Evolutionary conservation across 2,888 invertebrate species (phyloP).

Genomic region (Lithodes maja): DNA sequence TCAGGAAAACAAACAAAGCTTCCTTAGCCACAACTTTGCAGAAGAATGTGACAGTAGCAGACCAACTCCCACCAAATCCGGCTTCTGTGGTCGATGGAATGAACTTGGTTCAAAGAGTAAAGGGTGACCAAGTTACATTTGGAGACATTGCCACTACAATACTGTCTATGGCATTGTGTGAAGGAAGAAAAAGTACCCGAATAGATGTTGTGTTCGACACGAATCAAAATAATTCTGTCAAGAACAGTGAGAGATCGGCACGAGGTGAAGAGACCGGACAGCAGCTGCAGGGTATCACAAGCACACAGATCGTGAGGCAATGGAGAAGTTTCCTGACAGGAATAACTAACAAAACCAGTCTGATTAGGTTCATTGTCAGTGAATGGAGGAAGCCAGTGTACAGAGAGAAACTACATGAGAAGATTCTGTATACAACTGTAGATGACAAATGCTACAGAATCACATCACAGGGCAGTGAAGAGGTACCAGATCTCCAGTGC

Average conservation of each 20-base stretch:
- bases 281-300: not conserved
- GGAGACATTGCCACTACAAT: not conserved
- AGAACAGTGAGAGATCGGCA: not conserved
- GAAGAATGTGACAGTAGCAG: conserved; percentile 16
- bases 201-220: conserved; percentile 25
- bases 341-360: conserved; percentile 18
- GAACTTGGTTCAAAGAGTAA: conserved; percentile 6
- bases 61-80: conserved; percentile 19
- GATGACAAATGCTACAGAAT: conserved; percentile 3
- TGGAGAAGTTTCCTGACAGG: not conserved
- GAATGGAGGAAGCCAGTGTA: conserved; percentile 9
- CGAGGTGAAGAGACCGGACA: not conserved
- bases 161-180: not conserved
- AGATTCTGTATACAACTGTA: conserved; percentile 11
- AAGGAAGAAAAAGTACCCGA: not conserved
- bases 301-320: not conserved
- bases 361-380: conserved; percentile 14
- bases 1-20: conserved; percentile 27
- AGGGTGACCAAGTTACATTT: conserved; percentile 8
- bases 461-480: conserved; percentile 9
- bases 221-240: not conserved
- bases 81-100: conserved; percentile 12
- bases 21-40: conserved; percentile 14
- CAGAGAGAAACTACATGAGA: conserved; percentile 29
- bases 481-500: conserved; percentile 22